Base-by-base conservation (phyloP, 2,797 vertebrate genomes). In the Anabas testudineus region DNA sequence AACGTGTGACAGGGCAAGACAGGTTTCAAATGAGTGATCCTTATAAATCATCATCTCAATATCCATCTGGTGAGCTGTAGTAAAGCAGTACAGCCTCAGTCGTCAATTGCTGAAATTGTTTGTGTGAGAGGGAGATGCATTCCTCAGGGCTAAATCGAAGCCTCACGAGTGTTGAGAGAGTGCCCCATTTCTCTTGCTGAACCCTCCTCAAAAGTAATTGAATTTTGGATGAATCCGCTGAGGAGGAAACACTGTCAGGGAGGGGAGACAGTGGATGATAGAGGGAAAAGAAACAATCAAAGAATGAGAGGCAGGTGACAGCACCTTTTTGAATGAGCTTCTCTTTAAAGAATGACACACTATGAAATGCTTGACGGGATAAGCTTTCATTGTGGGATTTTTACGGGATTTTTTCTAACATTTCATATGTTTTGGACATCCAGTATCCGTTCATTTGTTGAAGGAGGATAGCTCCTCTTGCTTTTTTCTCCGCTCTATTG, bases 151-250 rank as follows among this genome's bases (percentile, higher is more conserved):
- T 68, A 59, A 71, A 82, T 64, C 19, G 2, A 32, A 67, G 66
- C 65, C 67, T 43, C 18, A 5, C 15, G 85, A 82, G 77, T 55
- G 72, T 70, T 52, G 70, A 76, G 75, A 78, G 76, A 85, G 82
- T 67, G 75, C 49, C 72, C 81, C 85, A 84, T 91, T 88, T 82
- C 83, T 89, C 81, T 77, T 49, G 7, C 80, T 10, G 66, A 89
- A 83, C 75, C 82, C 62, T 85, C 60, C 71, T 78, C 28, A 41
- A 87, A 87, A 88, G 86, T 91, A 90, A 92, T 92, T 90, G 89
- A 91, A 91, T 92, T 90, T 85, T 59, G 82, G 81, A 87, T 84
- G 85, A 88, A 88, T 90, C 87, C 69, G 39, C 67, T 3, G 63
- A 75, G 74, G 81, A 87, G 69, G 67, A 78, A 81, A 75, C 64